Percentiles rank a stretch among this genome's conserved stretches.
Evolutionary conservation across 2,113 vertebrate species (phyloP).

Genomic region (Saccopteryx leptura): DNA sequence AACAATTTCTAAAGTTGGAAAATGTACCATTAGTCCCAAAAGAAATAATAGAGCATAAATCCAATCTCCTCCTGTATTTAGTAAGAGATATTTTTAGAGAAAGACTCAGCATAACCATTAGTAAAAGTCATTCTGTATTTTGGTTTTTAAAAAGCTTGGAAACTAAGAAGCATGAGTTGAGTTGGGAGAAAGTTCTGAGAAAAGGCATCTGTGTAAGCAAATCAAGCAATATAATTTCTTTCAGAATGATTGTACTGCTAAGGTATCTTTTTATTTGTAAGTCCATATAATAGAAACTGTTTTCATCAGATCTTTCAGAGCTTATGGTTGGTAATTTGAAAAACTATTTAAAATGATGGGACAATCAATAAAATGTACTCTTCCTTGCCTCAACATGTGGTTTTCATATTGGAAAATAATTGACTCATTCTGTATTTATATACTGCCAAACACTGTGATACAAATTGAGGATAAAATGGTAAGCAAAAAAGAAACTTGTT

Average conservation of each 20-base stretch:
- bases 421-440: slow-evolving; percentile 26
- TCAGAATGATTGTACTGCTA: slow-evolving; percentile 6
- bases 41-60: slow-evolving; percentile 76
- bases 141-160: slow-evolving; percentile 46
- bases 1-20: slow-evolving; percentile 78
- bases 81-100: slow-evolving; percentile 83
- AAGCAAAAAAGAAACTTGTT: neutral
- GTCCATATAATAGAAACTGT: neutral
- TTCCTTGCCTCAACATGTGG: slow-evolving; percentile 15
- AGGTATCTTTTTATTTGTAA: slow-evolving; percentile 52
- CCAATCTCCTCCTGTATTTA: slow-evolving; percentile 74
- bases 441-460: slow-evolving; percentile 27
- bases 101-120: slow-evolving; percentile 66
- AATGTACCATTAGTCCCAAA: slow-evolving; percentile 76
- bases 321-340: slow-evolving; percentile 39
- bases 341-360: slow-evolving; percentile 66
- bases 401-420: slow-evolving; percentile 72
- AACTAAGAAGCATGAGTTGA: slow-evolving; percentile 36
- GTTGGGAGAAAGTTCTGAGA: slow-evolving; percentile 39
- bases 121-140: slow-evolving; percentile 62
- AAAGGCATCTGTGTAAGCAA: slow-evolving; percentile 35
- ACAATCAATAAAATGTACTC: slow-evolving; percentile 60
- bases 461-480: slow-evolving; percentile 7
- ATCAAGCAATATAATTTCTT: slow-evolving; percentile 14
- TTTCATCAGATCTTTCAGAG: slow-evolving; percentile 61